phyloP scores from a whole-genome alignment of 2,888 invertebrate species.

The Taphrorychus bicolor region DNA sequence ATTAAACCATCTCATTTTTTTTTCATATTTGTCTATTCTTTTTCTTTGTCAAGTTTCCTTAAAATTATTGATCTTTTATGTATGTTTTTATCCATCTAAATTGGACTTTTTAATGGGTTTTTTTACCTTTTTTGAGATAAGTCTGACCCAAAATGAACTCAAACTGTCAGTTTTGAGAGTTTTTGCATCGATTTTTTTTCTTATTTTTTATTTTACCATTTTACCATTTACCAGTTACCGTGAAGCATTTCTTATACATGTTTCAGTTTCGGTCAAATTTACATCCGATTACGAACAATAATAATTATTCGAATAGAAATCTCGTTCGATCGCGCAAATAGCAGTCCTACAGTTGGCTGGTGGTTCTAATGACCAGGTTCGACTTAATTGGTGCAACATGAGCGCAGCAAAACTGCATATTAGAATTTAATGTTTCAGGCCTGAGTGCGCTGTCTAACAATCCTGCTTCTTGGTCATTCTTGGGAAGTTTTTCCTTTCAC shows the following conservation, averaged over 20 bases:
- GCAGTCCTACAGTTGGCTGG: not conserved
- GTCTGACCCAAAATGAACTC: no score
- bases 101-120: no score
- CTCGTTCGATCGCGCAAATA: not conserved
- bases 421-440: constrained; percentile 30
- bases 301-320: not conserved
- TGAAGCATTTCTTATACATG: no score
- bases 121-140: no score
- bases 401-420: constrained; percentile 16
- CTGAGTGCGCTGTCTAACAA: constrained; percentile 32
- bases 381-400: constrained; percentile 21
- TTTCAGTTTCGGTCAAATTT: not conserved
- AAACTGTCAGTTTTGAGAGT: no score
- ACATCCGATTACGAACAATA: not conserved
- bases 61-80: no score
- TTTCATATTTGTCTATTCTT: no score
- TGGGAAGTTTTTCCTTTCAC: constrained; percentile 31
- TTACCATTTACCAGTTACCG: no score
- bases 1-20: no score
- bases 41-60: no score
- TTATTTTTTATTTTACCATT: not conserved
- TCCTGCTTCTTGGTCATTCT: constrained; percentile 11
- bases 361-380: constrained; percentile 13
- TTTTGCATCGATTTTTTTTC: no score
- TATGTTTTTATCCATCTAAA: no score